Conservation (phyloP, 2,113 vertebrate species). For the Bubo blakistoni region DNA sequence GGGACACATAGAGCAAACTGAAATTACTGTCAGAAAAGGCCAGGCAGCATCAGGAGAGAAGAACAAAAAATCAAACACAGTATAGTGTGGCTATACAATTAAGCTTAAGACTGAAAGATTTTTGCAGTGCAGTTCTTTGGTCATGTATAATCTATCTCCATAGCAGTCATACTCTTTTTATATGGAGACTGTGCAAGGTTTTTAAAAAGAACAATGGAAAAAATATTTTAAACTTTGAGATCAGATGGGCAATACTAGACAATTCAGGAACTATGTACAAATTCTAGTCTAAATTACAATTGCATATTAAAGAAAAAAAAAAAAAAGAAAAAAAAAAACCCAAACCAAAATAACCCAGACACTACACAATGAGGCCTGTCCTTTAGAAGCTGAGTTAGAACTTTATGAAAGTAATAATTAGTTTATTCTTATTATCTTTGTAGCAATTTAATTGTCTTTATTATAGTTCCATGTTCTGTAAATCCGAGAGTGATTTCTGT, state of each 20-base stretch:
- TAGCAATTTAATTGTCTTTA: not conserved
- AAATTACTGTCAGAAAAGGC: not conserved
- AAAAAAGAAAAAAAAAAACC: too few species aligned
- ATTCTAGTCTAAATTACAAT: not conserved
- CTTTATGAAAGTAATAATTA: not conserved
- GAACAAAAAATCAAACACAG: fast-evolving
- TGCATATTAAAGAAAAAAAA: not conserved
- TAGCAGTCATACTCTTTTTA: not conserved
- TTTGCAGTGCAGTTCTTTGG: not conserved
- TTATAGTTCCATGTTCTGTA: not conserved
- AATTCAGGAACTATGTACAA: not conserved
- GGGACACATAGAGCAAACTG: not conserved
- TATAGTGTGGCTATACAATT: not conserved
- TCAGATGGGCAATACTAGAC: not conserved
- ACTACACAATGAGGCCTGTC: fast-evolving
- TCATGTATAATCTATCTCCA: not conserved
- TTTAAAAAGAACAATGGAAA: not conserved
- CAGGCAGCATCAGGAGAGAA: not conserved
- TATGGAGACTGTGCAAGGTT: not conserved
- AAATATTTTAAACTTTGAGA: not conserved
- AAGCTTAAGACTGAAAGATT: not conserved
- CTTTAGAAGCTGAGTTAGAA: not conserved
- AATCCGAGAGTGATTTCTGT: not conserved
- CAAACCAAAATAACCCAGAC: fast-evolving
- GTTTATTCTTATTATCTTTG: not conserved